Evolutionary conservation across 2,888 invertebrate genomes (phyloP), one percentile per base, ranked within the genome.

Genomic region (Allolobophora icterica): DNA sequence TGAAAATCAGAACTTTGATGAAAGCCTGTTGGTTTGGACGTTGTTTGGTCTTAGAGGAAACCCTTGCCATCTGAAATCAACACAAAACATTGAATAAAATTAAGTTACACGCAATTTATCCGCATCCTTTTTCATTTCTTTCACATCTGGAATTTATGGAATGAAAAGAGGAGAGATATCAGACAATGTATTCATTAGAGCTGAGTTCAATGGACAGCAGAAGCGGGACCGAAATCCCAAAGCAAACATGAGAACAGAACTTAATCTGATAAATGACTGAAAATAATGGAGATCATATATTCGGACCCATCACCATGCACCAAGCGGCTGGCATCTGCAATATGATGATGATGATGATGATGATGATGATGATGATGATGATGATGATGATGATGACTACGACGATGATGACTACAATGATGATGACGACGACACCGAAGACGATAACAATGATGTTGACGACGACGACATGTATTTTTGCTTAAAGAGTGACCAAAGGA

Each of bases 341-440:
- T 33, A 83, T 83, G 83, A 83, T 83, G 83, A 83, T 83, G 83
- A 83, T 83, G 83, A 83, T 83, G 83, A 83, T 83, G 83, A 83
- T 83, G 83, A 83, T 83, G 83, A 83, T 83, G 83, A 83, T 83
- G 83, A 83, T 83, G 17, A 83, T 83, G 17, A 83, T 83, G 17
- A 83, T 89, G 89, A 21, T 89, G 89, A 38, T 89, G 89, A 15
- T 89, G 89, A 89, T 38, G 38, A 89, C 2, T 11, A 89, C 40
- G 89, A 89, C 13, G 89, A 89, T 89, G 38, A 38, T 89, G 89
- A 89, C 13, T 2, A 30, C 21, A 40, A 89, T 89, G 89, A 89
- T 40, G 89, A 89, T 40, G 89, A 89, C 35, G 4, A 89, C 35
- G 40, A 89, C 24, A 35, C 13, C 34, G 89, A 89, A 3, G 89